Base-by-base conservation (phyloP, 2,113 vertebrate genomes). In the Silurus glanis region DNA sequence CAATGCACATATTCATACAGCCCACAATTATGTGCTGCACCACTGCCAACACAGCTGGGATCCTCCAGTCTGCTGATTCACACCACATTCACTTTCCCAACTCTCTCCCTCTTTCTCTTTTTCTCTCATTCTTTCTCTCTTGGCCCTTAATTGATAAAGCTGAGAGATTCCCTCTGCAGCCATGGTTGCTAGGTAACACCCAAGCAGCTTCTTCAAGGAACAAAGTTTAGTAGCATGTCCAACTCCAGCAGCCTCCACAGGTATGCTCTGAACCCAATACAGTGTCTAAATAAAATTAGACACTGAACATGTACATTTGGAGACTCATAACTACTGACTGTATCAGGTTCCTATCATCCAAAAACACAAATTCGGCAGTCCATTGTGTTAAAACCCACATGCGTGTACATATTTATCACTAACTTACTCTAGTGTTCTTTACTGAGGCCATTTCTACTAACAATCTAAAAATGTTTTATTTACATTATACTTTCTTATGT, bases 121-220 rank as follows among this genome's bases (percentile, higher is more conserved):
- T 17, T 64, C 72, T 79, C 69, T 79, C 47, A 64, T 49, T 37
- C 23, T 88, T 23, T 69, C 55, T 80, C 67, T 85, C 28, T 56
- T 37, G 37, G 62, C 80, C 25, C 53, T 84, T 88, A 83, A 89
- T 88, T 89, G 59, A 91, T 89, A 92, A 93, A 89, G 86, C 90
- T 83, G 85, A 90, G 87, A 89, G 88, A 49, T 82, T 74, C 55
- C 85, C 87, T 83, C 89, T 86, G 90, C 89, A 84, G 86, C 88
- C 89, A 64, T 72, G 4, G 92, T 94, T 94, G 93, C 94, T 93
- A 93, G 91, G 93, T 90, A 94, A 95, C 94, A 64, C 89, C 87
- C 89, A 87, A 81, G 72, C 90, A 91, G 91, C 90, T 90, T 92
- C 91, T 92, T 69, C 47, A 91, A 91, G 92, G 83, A 87, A 89